Conservation (phyloP, 2,113 vertebrate genomes). For the Anhinga anhinga region DNA sequence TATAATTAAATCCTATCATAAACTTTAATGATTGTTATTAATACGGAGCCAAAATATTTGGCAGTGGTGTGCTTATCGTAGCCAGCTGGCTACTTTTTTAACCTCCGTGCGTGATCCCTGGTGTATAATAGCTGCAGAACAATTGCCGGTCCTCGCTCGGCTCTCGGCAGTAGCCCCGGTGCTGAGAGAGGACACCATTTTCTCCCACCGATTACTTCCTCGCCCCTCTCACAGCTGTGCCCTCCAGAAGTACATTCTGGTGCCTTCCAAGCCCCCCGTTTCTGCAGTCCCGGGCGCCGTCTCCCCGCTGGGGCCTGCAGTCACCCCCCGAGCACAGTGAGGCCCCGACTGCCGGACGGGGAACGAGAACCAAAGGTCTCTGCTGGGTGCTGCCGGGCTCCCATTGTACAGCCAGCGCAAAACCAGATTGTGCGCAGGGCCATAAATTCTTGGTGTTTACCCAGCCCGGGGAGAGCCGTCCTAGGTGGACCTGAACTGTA, state of each 20-base stretch:
- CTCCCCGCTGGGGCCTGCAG: rapidly evolving
- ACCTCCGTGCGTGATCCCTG: not conserved
- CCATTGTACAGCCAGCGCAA: not conserved
- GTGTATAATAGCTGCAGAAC: not conserved
- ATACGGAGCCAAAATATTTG: not conserved
- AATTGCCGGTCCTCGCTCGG: not conserved
- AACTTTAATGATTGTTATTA: not conserved
- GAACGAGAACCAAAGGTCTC: not conserved
- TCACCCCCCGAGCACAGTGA: rapidly evolving
- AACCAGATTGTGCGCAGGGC: not conserved
- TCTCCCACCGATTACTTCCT: not conserved
- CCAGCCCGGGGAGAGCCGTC: not conserved
- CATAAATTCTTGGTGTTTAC: rapidly evolving
- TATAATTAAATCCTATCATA: not conserved
- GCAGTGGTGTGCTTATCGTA: not conserved
- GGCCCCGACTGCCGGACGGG: rapidly evolving
- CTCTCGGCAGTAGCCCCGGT: not conserved
- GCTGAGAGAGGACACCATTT: not conserved
- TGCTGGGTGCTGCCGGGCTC: rapidly evolving
- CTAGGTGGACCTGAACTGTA: not conserved
- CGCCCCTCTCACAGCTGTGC: not conserved
- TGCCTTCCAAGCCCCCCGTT: not conserved
- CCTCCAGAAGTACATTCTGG: not conserved
- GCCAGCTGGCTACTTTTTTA: not conserved
- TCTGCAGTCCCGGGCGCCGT: not conserved